Conservation (phyloP, 1,140 invertebrate species). For the Drosophila bifasciata region DNA sequence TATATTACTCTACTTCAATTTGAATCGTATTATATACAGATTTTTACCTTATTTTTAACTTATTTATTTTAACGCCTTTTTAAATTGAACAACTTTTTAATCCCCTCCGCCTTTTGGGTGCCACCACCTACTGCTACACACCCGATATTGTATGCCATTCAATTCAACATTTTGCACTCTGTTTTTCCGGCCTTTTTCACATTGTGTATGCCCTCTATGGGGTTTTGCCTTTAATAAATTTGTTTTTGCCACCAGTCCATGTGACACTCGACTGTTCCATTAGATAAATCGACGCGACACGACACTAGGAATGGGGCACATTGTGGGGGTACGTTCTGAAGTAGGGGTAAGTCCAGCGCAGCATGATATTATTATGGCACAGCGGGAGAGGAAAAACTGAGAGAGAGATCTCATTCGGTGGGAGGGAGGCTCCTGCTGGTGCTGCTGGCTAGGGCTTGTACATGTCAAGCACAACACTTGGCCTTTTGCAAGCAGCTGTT, state of each 20-base stretch:
- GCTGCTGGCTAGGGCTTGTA: slow-evolving; percentile 42
- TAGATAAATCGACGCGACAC: slow-evolving; percentile 28
- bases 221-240: slow-evolving; percentile 30
- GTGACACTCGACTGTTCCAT: slow-evolving; percentile 12
- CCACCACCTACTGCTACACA: too few relatives aligned
- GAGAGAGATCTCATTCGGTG: slow-evolving; percentile 40
- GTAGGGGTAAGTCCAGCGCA: slow-evolving; percentile 49
- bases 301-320: too few relatives aligned
- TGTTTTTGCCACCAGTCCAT: slow-evolving; percentile 10
- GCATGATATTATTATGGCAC: slow-evolving; percentile 67
- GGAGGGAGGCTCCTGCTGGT: slow-evolving; percentile 23
- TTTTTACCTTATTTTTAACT: too few relatives aligned
- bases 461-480: slow-evolving; percentile 79
- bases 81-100: too few relatives aligned
- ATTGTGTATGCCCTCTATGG: background rate
- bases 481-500: slow-evolving; percentile 75
- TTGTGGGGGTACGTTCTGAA: too few relatives aligned
- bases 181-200: too few relatives aligned
- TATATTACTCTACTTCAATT: too few relatives aligned
- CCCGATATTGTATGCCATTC: too few relatives aligned
- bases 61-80: too few relatives aligned
- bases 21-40: too few relatives aligned
- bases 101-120: too few relatives aligned
- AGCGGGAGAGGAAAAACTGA: slow-evolving; percentile 35
- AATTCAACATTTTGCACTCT: too few relatives aligned